Conservation (phyloP, 2,888 invertebrate species). For the Tanytarsus gracilentus region DNA sequence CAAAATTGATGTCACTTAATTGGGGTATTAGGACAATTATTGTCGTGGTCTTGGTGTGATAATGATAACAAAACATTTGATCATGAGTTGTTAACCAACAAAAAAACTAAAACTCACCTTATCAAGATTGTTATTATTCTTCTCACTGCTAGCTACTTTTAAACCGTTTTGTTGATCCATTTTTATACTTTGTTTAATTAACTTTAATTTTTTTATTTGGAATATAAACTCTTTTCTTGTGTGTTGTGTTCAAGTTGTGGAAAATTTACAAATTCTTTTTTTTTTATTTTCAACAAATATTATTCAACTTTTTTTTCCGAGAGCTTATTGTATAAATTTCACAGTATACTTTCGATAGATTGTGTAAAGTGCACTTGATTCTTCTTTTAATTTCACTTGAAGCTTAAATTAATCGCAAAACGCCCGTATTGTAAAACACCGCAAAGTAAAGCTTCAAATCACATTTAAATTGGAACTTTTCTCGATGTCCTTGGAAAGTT, state of each 20-base stretch:
- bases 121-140: constrained; percentile 18
- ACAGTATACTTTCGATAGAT: constrained; percentile 7
- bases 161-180: constrained; percentile 20
- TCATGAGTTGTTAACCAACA: not conserved
- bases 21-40: too few relatives aligned
- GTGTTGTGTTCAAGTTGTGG: too few relatives aligned
- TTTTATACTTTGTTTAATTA: not conserved
- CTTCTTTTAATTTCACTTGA: not conserved
- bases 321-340: constrained; percentile 11
- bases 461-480: not conserved
- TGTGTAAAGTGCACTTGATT: constrained; percentile 16
- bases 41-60: too few relatives aligned
- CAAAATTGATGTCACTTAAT: too few relatives aligned
- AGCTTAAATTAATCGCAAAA: not conserved
- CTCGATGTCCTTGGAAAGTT: not conserved
- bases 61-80: too few relatives aligned
- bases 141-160: not conserved
- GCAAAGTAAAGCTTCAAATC: too few relatives aligned
- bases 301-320: not conserved
- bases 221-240: not conserved
- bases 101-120: constrained; percentile 5
- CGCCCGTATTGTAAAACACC: not conserved
- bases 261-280: constrained; percentile 5
- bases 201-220: not conserved
- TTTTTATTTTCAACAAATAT: not conserved